Conservation (phyloP, 1,140 invertebrate species). For the Aphelinus atriplicis region DNA sequence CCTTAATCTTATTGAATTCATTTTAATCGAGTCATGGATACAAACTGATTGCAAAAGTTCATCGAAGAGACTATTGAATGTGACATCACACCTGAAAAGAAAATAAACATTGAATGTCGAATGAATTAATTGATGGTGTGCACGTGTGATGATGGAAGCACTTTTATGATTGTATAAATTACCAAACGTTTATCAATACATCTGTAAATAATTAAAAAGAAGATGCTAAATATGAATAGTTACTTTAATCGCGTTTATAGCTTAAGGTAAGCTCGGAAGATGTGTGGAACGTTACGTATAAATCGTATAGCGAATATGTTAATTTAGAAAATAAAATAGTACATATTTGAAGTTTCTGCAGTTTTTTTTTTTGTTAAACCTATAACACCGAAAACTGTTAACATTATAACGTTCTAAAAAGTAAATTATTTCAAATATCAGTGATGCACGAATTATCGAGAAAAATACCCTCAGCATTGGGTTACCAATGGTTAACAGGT, state of each 20-base stretch:
- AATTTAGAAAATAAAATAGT: slow-evolving; percentile 42
- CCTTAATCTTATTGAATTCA: slow-evolving; percentile 15
- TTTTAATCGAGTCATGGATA: slow-evolving; percentile 7
- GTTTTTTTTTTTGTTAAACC: slow-evolving; percentile 11
- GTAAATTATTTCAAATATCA: too few species aligned
- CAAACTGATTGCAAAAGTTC: slow-evolving; percentile 16
- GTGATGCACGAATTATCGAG: too few species aligned
- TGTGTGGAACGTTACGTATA: slow-evolving; percentile 41
- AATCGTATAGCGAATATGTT: slow-evolving; percentile 41
- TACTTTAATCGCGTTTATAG: slow-evolving; percentile 42
- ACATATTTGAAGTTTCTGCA: slow-evolving; percentile 32
- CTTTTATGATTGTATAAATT: slow-evolving; percentile 42
- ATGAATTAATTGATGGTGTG: slow-evolving; percentile 32
- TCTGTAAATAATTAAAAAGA: slow-evolving; percentile 38
- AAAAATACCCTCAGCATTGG: too few species aligned
- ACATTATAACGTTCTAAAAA: too few species aligned
- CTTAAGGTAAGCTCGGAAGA: slow-evolving; percentile 39
- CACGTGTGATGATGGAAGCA: slow-evolving; percentile 34
- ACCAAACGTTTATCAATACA: slow-evolving; percentile 39
- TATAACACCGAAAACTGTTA: too few species aligned
- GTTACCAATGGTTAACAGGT: too few species aligned
- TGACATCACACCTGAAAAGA: slow-evolving; percentile 19
- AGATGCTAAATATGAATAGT: slow-evolving; percentile 33
- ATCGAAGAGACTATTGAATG: slow-evolving; percentile 26
- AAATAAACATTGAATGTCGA: slow-evolving; percentile 26